Conservation (phyloP, 2,888 invertebrate genomes). For the Linnaemya tessellans region DNA sequence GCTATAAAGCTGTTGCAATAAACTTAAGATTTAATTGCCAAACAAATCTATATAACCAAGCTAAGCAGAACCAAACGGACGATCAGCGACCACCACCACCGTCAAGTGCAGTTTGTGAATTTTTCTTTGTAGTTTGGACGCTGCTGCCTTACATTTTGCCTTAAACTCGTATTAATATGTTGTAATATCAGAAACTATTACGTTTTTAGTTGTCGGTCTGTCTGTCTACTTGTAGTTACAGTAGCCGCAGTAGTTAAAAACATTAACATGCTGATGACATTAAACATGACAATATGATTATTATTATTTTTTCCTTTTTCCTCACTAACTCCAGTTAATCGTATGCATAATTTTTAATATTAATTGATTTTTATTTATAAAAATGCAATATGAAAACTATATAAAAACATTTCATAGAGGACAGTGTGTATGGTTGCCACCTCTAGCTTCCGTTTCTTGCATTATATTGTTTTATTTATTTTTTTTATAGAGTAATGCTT, state of each 20-base stretch:
- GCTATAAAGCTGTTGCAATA: slow-evolving; percentile 55
- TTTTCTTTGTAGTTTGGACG: slow-evolving; percentile 10
- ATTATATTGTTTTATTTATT: not conserved
- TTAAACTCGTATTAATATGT: slow-evolving; percentile 56
- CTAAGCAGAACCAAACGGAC: slow-evolving; percentile 14
- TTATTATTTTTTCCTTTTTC: not conserved
- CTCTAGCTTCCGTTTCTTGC: slow-evolving; percentile 44
- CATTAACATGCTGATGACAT: slow-evolving; percentile 68
- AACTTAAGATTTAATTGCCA: slow-evolving; percentile 68
- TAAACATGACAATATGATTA: slow-evolving; percentile 64
- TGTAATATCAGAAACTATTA: slow-evolving; percentile 64
- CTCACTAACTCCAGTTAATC: not conserved
- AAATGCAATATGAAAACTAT: slow-evolving; percentile 23
- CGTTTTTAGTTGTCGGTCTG: slow-evolving; percentile 22
- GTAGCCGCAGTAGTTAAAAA: slow-evolving; percentile 63
- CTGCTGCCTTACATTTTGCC: slow-evolving; percentile 28
- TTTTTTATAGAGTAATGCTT: slow-evolving; percentile 27
- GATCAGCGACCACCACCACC: slow-evolving; percentile 25
- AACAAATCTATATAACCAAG: slow-evolving; percentile 61
- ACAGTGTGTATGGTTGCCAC: slow-evolving; percentile 45
- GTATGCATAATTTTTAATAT: slow-evolving; percentile 18
- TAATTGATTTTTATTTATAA: slow-evolving; percentile 56
- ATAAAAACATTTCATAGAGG: slow-evolving; percentile 27
- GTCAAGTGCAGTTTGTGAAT: slow-evolving; percentile 24
- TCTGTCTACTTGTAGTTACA: slow-evolving; percentile 30